Evolutionary conservation across 2,797 vertebrate species (phyloP).

Genomic region (Rallus crepitans): DNA sequence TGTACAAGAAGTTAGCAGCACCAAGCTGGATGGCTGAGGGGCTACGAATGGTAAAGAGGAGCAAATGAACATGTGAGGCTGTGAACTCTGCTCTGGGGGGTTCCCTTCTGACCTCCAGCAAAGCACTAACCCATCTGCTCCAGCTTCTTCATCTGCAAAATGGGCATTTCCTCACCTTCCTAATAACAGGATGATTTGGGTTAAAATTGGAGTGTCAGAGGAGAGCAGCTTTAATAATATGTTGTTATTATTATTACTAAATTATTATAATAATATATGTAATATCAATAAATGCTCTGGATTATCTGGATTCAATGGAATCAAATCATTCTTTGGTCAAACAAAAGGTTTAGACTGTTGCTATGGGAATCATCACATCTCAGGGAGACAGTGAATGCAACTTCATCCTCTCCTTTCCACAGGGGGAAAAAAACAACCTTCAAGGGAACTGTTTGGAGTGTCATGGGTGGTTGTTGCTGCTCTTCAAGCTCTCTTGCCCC

Average conservation of each 20-base stretch:
- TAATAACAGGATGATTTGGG: not conserved
- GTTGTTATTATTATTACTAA: too few relatives aligned
- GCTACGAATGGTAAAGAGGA: not conserved
- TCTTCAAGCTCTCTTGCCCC: not conserved
- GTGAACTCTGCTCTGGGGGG: not conserved
- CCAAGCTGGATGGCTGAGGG: not conserved
- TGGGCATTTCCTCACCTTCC: not conserved
- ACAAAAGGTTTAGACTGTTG: not conserved
- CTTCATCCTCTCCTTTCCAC: not conserved
- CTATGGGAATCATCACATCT: not conserved
- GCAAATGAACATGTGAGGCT: not conserved
- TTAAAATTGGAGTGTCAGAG: not conserved
- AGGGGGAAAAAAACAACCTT: not conserved
- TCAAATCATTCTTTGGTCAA: not conserved
- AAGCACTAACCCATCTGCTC: not conserved
- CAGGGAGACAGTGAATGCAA: not conserved
- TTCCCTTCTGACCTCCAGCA: not conserved
- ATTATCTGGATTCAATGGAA: not conserved
- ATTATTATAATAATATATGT: too few relatives aligned
- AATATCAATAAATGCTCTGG: not conserved
- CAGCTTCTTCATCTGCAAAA: not conserved
- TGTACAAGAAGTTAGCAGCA: rapidly evolving
- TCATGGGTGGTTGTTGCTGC: rapidly evolving
- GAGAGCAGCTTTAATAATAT: not conserved
- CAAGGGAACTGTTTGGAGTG: not conserved